phyloP scores from a whole-genome alignment of 2,797 vertebrate species.

The Rachycentron canadum region DNA sequence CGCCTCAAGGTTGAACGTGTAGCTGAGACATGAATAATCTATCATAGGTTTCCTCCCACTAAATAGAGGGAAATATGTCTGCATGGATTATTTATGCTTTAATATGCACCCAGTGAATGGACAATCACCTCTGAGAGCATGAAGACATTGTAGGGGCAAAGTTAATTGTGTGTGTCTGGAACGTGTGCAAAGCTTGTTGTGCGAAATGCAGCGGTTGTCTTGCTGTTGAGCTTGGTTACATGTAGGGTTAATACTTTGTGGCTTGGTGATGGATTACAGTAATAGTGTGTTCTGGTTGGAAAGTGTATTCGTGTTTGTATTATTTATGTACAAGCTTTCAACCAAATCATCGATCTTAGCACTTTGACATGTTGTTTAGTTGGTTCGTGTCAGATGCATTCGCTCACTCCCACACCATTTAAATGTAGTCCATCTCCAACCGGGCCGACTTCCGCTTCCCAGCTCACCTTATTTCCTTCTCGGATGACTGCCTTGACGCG shows the following conservation, averaged over 20 bases:
- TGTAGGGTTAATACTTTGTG: conserved; percentile 26
- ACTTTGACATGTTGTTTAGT: conserved; percentile 56
- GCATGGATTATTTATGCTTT: conserved; percentile 87
- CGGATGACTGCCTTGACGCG: conserved; percentile 73
- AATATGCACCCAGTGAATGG: conserved; percentile 82
- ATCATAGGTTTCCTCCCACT: conserved; percentile 81
- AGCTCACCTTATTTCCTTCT: conserved; percentile 73
- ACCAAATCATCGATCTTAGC: conserved; percentile 58
- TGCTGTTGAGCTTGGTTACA: conserved; percentile 41
- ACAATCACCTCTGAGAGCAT: conserved; percentile 78
- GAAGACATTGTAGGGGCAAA: conserved; percentile 60
- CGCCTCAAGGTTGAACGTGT: conserved; percentile 86
- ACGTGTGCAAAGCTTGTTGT: conserved; percentile 34
- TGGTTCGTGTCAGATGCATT: conserved; percentile 17
- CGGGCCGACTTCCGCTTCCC: conserved; percentile 56
- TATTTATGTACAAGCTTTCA: conserved; percentile 60
- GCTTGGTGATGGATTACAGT: conserved; percentile 65
- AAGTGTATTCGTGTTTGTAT: conserved; percentile 59
- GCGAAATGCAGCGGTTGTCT: conserved; percentile 28
- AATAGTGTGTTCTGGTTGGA: conserved; percentile 50
- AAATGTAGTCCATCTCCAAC: conserved; percentile 65
- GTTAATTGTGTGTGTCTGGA: conserved; percentile 70
- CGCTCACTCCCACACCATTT: conserved; percentile 56
- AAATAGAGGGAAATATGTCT: conserved; percentile 81
- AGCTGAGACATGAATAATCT: conserved; percentile 86